Conservation (phyloP, 2,113 vertebrate genomes). For the Lasiurus cinereus region DNA sequence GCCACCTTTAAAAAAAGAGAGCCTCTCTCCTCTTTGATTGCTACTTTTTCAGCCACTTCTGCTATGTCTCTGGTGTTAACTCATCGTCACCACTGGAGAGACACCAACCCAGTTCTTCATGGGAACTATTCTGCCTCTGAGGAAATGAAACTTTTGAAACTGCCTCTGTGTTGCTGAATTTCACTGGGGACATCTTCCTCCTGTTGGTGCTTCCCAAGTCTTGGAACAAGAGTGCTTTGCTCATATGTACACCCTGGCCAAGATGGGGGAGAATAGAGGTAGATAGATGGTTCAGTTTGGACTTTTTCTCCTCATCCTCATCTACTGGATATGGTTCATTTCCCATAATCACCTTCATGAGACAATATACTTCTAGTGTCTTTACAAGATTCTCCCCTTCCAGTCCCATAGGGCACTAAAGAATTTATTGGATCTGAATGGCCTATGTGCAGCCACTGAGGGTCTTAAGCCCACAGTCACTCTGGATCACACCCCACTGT, state of each 20-base stretch:
- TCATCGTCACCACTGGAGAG: conserved; percentile 96
- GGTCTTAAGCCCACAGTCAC: not conserved
- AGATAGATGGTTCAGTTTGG: conserved; percentile 74
- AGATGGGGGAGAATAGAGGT: conserved; percentile 57
- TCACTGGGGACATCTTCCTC: conserved; percentile 88
- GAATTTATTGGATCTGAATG: not conserved
- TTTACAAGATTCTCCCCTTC: not conserved
- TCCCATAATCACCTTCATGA: conserved; percentile 93
- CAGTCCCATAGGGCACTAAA: not conserved
- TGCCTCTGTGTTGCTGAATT: conserved; percentile 69
- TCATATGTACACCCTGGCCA: rapidly evolving
- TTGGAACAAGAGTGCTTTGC: conserved; percentile 88
- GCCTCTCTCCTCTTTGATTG: conserved; percentile 66
- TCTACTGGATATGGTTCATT: conserved; percentile 97
- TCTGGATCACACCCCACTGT: not conserved
- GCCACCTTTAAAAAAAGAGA: not conserved
- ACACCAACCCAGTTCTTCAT: conserved; percentile 92
- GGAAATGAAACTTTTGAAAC: conserved; percentile 69
- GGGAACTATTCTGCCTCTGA: conserved; percentile 87
- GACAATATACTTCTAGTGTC: conserved; percentile 82
- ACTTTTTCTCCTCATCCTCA: conserved; percentile 93
- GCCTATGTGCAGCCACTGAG: not conserved
- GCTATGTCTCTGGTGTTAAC: not conserved
- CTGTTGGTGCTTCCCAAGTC: conserved; percentile 88
- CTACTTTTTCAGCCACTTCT: not conserved